Conservation (phyloP, 2,113 vertebrate genomes). For the Oxygymnocypris stewartii region DNA sequence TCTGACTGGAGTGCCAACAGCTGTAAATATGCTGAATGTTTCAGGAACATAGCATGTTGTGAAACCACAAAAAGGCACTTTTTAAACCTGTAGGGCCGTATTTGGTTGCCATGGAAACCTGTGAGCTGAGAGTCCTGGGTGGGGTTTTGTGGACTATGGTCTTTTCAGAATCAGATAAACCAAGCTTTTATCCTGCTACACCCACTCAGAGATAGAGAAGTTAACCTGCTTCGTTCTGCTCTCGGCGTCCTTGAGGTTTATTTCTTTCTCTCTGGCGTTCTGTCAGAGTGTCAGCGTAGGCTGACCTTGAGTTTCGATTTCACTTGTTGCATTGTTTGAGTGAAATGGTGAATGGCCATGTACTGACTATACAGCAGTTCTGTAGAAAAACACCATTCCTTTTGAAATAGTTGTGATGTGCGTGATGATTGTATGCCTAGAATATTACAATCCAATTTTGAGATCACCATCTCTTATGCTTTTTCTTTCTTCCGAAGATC, state of each 20-base stretch:
- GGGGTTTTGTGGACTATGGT: conserved; percentile 50
- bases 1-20: not conserved
- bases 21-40: not conserved
- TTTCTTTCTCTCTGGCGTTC: conserved; percentile 1
- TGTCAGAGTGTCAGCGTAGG: conserved; percentile 28
- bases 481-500: not conserved
- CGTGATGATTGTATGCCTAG: not conserved
- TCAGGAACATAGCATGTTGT: not conserved
- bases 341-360: not conserved
- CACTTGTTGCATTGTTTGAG: conserved; percentile 25
- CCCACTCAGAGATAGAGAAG: conserved; percentile 41
- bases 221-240: conserved; percentile 45
- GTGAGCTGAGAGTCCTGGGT: conserved; percentile 25
- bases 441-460: not conserved
- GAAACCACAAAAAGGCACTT: conserved; percentile 10
- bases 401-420: not conserved
- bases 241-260: conserved; percentile 48
- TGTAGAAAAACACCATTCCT: not conserved
- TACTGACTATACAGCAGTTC: not conserved
- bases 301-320: conserved; percentile 25
- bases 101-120: conserved; percentile 56
- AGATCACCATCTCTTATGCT: not conserved
- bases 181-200: conserved; percentile 50
- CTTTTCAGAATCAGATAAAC: conserved; percentile 54
- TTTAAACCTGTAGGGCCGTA: conserved; percentile 32